A percentile compares a stretch with the other conserved stretches of the same genome.
Conservation (phyloP, 2,113 vertebrate genomes). For the Orientallactaga bullata region DNA sequence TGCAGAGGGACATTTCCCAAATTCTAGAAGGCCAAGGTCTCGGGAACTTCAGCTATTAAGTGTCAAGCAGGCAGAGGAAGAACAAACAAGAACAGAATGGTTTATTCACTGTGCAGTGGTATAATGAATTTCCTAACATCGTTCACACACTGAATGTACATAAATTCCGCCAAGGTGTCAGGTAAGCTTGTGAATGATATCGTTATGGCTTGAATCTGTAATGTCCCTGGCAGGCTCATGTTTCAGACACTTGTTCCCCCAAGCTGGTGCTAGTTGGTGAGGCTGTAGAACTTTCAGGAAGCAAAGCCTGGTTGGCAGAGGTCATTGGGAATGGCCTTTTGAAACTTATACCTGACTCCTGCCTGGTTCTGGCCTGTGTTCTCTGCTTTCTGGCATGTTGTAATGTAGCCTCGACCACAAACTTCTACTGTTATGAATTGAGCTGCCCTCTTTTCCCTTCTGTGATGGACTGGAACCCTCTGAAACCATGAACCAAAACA, state of each 20-base stretch:
- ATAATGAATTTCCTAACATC: neutral
- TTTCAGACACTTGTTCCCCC: neutral
- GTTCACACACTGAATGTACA: neutral
- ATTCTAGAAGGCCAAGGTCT: neutral
- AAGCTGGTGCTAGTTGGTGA: neutral
- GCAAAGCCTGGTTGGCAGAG: neutral
- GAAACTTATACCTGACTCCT: neutral
- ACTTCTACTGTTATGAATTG: neutral
- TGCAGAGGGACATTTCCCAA: neutral
- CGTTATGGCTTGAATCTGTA: neutral
- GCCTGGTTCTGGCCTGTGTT: neutral
- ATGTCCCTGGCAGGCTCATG: neutral
- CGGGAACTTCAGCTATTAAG: neutral
- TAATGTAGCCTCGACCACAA: neutral
- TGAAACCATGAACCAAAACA: neutral
- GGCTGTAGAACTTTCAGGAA: neutral
- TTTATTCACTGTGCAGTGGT: neutral
- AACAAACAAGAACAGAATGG: neutral
- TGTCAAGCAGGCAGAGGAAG: conserved; percentile 32
- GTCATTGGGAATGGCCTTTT: neutral
- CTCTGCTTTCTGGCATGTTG: neutral
- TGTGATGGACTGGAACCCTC: neutral
- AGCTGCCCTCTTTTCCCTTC: neutral
- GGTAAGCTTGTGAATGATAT: neutral
- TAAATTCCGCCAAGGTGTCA: neutral